phyloP scores from a whole-genome alignment of 2,888 invertebrate genomes.

The Netelia inedita region DNA sequence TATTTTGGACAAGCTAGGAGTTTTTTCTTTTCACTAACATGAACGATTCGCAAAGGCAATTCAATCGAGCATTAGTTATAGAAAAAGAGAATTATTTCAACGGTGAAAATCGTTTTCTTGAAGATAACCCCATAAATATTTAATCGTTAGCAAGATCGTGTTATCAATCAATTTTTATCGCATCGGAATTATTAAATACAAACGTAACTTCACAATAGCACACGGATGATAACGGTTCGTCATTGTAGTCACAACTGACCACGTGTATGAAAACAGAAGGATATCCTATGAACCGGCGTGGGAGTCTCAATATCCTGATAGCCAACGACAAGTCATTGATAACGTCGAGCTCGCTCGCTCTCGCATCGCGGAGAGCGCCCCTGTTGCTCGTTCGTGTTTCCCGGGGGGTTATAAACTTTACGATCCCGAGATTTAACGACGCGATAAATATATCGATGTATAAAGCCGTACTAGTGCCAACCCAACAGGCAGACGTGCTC shows the following conservation, averaged over 20 bases:
- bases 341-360: neutral
- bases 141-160: neutral
- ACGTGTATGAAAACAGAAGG: constrained; percentile 9
- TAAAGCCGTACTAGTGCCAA: constrained; percentile 7
- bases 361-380: constrained; percentile 37
- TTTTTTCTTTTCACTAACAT: no score
- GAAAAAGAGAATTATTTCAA: no score
- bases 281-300: neutral
- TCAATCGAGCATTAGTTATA: no score
- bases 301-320: constrained; percentile 34
- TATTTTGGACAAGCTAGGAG: no score
- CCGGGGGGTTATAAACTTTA: constrained; percentile 70
- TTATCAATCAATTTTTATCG: neutral
- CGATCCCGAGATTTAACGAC: constrained; percentile 74
- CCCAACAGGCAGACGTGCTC: constrained; percentile 42
- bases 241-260: neutral
- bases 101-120: no score
- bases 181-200: neutral
- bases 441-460: constrained; percentile 74
- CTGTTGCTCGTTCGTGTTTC: constrained; percentile 62
- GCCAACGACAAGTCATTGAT: constrained; percentile 51
- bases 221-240: neutral
- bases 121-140: neutral
- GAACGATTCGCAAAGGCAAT: no score
- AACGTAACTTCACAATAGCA: neutral